phyloP scores from a whole-genome alignment of 2,113 vertebrate genomes.

The Larimichthys crocea region DNA sequence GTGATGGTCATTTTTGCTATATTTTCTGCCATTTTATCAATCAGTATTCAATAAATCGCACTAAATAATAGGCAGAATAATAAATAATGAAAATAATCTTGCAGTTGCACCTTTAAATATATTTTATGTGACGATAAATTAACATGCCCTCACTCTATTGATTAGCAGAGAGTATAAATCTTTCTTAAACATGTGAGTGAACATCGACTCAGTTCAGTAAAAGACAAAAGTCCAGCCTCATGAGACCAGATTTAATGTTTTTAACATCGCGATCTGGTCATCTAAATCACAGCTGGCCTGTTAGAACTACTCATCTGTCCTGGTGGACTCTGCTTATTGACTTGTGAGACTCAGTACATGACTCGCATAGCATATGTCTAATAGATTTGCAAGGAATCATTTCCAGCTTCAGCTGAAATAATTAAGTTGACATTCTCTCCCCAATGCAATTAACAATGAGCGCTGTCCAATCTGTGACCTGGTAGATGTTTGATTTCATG shows the following conservation, averaged over 20 bases:
- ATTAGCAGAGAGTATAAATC: background rate
- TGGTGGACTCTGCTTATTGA: constrained; percentile 64
- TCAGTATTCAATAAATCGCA: background rate
- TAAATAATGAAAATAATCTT: background rate
- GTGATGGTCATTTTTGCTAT: background rate
- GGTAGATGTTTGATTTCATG: constrained; percentile 79
- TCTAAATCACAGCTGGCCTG: constrained; percentile 34
- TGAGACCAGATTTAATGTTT: constrained; percentile 19
- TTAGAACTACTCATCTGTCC: constrained; percentile 27
- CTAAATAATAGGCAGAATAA: background rate
- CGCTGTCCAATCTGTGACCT: constrained; percentile 72
- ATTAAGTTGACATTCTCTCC: constrained; percentile 81
- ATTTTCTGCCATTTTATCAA: background rate
- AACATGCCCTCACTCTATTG: background rate
- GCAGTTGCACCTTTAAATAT: background rate
- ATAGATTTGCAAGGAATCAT: constrained; percentile 77
- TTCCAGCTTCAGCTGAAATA: constrained; percentile 75
- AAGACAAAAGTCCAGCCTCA: background rate
- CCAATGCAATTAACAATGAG: constrained; percentile 76
- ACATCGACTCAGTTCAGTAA: background rate
- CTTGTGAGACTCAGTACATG: constrained; percentile 66
- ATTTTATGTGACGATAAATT: background rate
- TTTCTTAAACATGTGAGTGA: background rate
- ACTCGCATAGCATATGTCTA: constrained; percentile 76
- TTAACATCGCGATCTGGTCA: constrained; percentile 3